Evolutionary conservation across 2,888 invertebrate species (phyloP), one percentile per base, ranked within the genome.

Genomic region (Sthenelais limicola): DNA sequence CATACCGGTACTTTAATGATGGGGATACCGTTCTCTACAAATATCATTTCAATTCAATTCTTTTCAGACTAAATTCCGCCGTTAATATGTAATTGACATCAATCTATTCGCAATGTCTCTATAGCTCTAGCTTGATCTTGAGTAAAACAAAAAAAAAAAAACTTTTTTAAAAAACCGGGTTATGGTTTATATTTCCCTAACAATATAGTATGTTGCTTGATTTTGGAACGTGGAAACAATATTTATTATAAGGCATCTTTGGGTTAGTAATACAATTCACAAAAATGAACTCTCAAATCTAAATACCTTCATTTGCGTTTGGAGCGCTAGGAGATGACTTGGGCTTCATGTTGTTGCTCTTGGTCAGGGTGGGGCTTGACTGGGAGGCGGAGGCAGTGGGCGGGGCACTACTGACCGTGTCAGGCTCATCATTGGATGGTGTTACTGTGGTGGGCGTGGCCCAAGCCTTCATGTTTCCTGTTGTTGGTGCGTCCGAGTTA

Each of bases 311-410:
- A 15, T 18, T 15, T 3, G 56, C 18, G 21, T 18, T 56, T 28
- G 56, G 30, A 33, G 30, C 56, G 32, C 56, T 56, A 33, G 56
- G 7, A n/a, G 56, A 56, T 5, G 56, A 56, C 56, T 56, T 56
- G 56, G 56, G 56, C 33, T 56, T 56, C 56, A 33, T 56, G 56
- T 32, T 3, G 3, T 15, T 32, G 56, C 32, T 32, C 12, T 32
- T 3, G 30, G 56, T 18, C 15, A 56, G 56, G 1, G 56, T 33
- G 3, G 56, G 56, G 56, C 56, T 56, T 3, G 56, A 56, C 30
- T 56, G 56, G 30, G 56, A 56, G 56, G 2, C 33, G 30, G 56
- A 56, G 56, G 2, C 33, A n/a, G 56, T 56, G 32, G 56, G 30
- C 3, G 56, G 32, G 9, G 9, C 43, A 18, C 43, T 18, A 18